Evolutionary conservation across 2,888 invertebrate species (phyloP), one percentile per base, ranked within the genome.

Genomic region (Dryocosmus kuriphilus): DNA sequence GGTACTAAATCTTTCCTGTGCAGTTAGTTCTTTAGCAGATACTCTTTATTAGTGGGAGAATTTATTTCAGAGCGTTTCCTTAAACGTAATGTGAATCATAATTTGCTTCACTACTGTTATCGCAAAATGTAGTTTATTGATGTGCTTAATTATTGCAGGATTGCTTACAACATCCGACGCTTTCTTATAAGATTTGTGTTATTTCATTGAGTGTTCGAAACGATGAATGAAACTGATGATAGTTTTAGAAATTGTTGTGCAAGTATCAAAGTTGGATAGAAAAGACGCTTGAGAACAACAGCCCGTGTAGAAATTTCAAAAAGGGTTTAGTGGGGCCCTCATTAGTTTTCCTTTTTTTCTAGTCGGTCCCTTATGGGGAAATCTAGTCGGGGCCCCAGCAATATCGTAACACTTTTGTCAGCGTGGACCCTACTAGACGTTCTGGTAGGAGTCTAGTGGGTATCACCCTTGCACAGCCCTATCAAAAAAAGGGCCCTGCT

Each of bases 11-110:
- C 67, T 67, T 67, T 67, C 30, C 19, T 67, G 67, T 46, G 41
- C 41, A 67, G 27, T 67, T 67, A 67, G 27, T 67, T 67, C 67
- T 51, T 51, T 46, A 46, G 27, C 30, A 67, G 46, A 67, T 67
- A 30, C 41, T 27, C 27, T 67, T 67, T 67, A 67, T 67, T 67
- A 67, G 19, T 22, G 67, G 30, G 46, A 51, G 41, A 67, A 46
- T 67, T 51, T 67, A 67, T 71, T 71, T 51, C 51, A 71, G 51
- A 71, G 27, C 71, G n/a, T 71, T 71, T 71, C 30, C 51, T 71
- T 30, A 11, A 51, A 19, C 46, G n/a, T 27, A 71, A 71, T 71
- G 32, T 51, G 46, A 71, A 51, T 71, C 19, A 51, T 65, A 35
- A 24, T 41, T 71, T 71, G 27, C 30, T 51, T 30, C 46, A 30